Base-by-base conservation (phyloP, 2,113 vertebrate species). In the Dromas ardeola region DNA sequence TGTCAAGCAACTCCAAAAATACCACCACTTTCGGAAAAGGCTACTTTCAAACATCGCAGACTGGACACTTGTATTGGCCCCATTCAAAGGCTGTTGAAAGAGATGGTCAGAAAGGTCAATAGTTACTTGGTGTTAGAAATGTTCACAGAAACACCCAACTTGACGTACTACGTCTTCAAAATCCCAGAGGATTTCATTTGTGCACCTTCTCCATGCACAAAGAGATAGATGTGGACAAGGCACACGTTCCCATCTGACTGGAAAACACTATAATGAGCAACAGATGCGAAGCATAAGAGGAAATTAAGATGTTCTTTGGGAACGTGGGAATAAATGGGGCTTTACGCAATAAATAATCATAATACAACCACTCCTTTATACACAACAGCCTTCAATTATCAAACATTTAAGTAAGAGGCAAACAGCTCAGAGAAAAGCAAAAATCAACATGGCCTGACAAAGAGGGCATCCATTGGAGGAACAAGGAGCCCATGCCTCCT, bases 221-320 rank as follows among this genome's bases (percentile, higher is more conserved):
- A 65, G 38, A 73, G 11, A 53, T 27, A 52, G 38, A 76, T 38
- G 32, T 38, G 27, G 65, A 53, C 36, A 52, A 61, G 21, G 11
- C 2, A 0, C 49, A 38, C 2, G 0, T 49, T 91, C 77, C 73
- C 62, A 53, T 83, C 58, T 89, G 29, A 85, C 56, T 81, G 85
- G 69, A 90, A 95, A 94, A 86, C 73, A 76, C 25, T 74, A 15
- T 79, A 94, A 90, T 72, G 56, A 91, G 42, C 66, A 89, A 91
- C 4, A 23, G 86, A 93, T 89, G 78, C 55, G 61, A 87, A 89
- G 29, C 5, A 0, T 61, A 81, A 76, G 49, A 76, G 71, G 74
- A 93, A 90, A 93, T 91, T 55, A 86, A 49, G 61, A 79, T 52
- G 36, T 72, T 94, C 81, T 76, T 87, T 62, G 73, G 40, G 36